phyloP scores from a whole-genome alignment of 2,888 invertebrate species.

The Lasioglossum pauxillum region DNA sequence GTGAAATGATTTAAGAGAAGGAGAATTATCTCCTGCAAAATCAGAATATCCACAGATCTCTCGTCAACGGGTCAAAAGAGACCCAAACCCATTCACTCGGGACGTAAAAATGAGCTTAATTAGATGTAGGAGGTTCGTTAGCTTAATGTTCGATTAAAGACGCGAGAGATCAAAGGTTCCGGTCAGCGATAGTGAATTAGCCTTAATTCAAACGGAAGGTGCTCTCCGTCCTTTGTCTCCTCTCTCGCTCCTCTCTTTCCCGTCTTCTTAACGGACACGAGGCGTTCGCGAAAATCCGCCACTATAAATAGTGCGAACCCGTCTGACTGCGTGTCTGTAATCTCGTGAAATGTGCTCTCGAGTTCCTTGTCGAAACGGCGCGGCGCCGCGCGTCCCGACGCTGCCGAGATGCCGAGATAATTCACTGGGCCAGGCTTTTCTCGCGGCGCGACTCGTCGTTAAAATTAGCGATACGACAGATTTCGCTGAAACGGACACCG shows the following conservation, averaged over 20 bases:
- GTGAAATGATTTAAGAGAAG: too few relatives aligned
- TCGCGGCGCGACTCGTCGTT: slow-evolving; percentile 40
- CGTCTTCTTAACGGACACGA: slow-evolving; percentile 24
- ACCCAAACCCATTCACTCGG: not conserved
- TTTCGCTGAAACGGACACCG: slow-evolving; percentile 9
- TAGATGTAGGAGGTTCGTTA: not conserved
- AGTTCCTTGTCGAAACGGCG: slow-evolving; percentile 62
- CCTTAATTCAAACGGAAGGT: slow-evolving; percentile 48
- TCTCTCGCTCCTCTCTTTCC: not conserved
- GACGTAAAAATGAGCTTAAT: not conserved
- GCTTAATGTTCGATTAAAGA: slow-evolving; percentile 40
- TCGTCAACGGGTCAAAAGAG: not conserved
- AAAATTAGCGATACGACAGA: slow-evolving; percentile 55
- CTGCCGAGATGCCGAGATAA: slow-evolving; percentile 57
- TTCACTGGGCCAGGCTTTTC: slow-evolving; percentile 32
- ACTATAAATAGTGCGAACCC: slow-evolving; percentile 76
- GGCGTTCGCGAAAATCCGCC: slow-evolving; percentile 47
- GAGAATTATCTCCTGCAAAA: not conserved
- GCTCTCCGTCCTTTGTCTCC: slow-evolving; percentile 19
- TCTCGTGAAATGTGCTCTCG: slow-evolving; percentile 72
- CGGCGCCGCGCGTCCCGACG: slow-evolving; percentile 62
- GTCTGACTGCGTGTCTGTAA: slow-evolving; percentile 79
- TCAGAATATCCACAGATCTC: not conserved
- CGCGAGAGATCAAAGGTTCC: slow-evolving; percentile 32
- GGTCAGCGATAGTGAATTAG: slow-evolving; percentile 46